These are phyloP conservation scores for Drosophila elegans DNA, from an alignment of 1,140 invertebrate species.

Conservation along the genomic window DNA sequence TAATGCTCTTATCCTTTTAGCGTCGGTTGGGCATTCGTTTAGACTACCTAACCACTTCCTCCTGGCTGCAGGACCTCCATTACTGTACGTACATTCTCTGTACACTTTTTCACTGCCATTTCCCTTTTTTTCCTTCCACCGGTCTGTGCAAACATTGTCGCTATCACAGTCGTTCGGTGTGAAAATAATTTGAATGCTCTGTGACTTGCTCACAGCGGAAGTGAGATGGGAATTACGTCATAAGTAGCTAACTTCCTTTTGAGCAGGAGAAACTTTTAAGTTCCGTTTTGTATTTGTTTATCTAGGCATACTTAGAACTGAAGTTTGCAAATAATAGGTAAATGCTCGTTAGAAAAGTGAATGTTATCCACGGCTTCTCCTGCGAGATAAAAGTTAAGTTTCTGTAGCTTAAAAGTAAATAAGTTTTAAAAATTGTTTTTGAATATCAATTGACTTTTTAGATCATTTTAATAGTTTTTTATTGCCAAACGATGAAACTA, in stretches of 20 bases:
- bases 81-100: neutral
- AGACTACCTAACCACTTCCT: constrained; percentile 17
- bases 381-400: too few species aligned
- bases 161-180: constrained; percentile 53
- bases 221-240: constrained; percentile 19
- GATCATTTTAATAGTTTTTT: too few species aligned
- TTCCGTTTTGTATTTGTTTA: constrained; percentile 24
- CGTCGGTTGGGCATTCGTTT: constrained; percentile 63
- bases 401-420: neutral
- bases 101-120: constrained; percentile 4
- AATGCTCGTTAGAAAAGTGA: constrained; percentile 7
- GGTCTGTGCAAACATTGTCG: constrained; percentile 64
- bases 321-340: constrained; percentile 1
- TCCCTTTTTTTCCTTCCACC: constrained; percentile 2
- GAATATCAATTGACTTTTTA: too few species aligned
- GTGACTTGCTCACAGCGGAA: constrained; percentile 36
- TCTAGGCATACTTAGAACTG: neutral
- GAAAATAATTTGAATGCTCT: constrained; percentile 70
- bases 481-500: too few species aligned
- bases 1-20: constrained; percentile 83
- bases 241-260: constrained; percentile 30
- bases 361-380: neutral
- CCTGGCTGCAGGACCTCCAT: constrained; percentile 3
- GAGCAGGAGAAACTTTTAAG: constrained; percentile 9
- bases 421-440: neutral